Evolutionary conservation across 2,888 invertebrate species (phyloP), one percentile per base, ranked within the genome.

Genomic region (Thecophora atra): DNA sequence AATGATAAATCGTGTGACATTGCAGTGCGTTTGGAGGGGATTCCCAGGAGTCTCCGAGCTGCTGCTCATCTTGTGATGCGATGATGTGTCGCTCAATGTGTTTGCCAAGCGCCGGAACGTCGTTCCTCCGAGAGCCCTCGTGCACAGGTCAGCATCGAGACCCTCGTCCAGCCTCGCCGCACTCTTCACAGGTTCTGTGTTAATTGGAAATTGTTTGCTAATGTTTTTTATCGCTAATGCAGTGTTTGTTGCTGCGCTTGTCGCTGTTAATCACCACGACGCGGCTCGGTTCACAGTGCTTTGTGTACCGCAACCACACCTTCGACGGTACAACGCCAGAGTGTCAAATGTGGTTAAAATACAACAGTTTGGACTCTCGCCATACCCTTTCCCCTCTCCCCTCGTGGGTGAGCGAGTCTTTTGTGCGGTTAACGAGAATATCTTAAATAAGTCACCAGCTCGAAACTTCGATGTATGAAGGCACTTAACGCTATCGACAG

Each of bases 151-250:
- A n/a, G 15, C 47, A 4, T n/a, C n/a, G n/a, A n/a, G 2, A n/a
- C 11, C 15, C 4, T 5, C 6, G 17, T 19, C 21, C 54, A 19
- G 11, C 62, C 56, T 64, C 65, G 30, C 56, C n/a, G 8, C 13
- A 56, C 54, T 44, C 54, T 79, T 81, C 81, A 79, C 81, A 79
- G 80, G 80, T 82, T 77, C 80, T 80, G 82, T 84, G 83, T 83
- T 84, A 84, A 83, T 84, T 83, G 83, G 83, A 82, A 82, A 83
- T 82, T 82, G 84, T 82, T 84, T 80, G 82, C 83, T 83, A 84
- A 84, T 83, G 83, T 83, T 83, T 71, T 74, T 74, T 77, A 76
- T 76, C 74, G 73, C 51, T 70, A 60, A 64, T 71, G 73, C 64
- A 52, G 44, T 52, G 66, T 74, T 73, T 73, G 47, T 54, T 58